Base-by-base conservation (phyloP, 2,113 vertebrate genomes). In the Pelecanus crispus region DNA sequence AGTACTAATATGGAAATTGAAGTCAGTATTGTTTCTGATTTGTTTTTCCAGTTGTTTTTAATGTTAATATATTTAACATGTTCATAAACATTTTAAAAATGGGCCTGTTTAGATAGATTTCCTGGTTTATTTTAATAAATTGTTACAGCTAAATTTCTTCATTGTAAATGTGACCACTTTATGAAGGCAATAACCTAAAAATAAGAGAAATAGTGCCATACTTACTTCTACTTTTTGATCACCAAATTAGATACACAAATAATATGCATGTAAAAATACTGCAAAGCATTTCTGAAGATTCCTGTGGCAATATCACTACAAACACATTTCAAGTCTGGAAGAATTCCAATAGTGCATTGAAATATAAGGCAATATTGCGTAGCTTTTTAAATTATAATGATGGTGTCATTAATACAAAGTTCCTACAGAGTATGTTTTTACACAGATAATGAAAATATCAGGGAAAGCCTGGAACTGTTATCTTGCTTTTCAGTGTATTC, bases 221-320 rank as follows among this genome's bases (percentile, higher is more conserved):
- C 2, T 68, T 90, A 45, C 13, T 22, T 68, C 44, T 71, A 79
- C 8, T 29, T 78, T 93, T 92, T 88, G 34, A 56, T 83, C 62
- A 34, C 32, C 53, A 88, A 95, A 96, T 93, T 94, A 78, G 78
- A 83, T 52, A 79, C 53, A 89, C 42, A 90, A 94, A 94, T 92
- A 67, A 68, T 36, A 55, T 26, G 38, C 42, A 55, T 36, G 10
- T 62, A 63, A 83, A 92, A 95, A 85, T 70, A 61, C 24, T 63
- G 77, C 45, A 81, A 80, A 89, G 17, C 42, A 36, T 38, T 71
- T 17, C 15, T 84, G 62, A 90, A 73, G 45, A 63, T 61, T 95
- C 49, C 73, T 93, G 68, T 67, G 61, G 68, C 47, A 90, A 55
- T 74, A 84, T 80, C 73, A 74, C 53, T 89, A 16, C 50, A 82